phyloP scores from a whole-genome alignment of 37 sponge, comb jelly and placozoan species.

The Halichondria panicea region DNA sequence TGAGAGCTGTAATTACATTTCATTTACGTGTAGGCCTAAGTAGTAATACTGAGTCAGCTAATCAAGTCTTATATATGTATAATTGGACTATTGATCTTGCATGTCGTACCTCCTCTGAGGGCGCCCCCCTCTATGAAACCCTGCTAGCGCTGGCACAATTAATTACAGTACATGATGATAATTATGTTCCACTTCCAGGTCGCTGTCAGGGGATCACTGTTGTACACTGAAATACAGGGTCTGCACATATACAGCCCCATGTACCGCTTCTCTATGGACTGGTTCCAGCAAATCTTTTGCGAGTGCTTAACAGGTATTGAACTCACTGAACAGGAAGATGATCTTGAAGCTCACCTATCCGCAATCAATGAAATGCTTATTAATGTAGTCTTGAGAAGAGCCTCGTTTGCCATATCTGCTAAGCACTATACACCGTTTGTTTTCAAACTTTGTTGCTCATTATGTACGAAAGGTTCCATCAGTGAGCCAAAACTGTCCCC shows the following conservation, averaged over 20 bases:
- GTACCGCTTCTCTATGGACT: slow-evolving; percentile 58
- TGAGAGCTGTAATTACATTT: too few species aligned
- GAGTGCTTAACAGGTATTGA: slow-evolving; percentile 22
- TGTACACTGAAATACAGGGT: slow-evolving; percentile 39
- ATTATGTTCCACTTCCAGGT: slow-evolving; percentile 43
- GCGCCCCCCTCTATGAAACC: too few species aligned
- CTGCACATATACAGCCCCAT: slow-evolving; percentile 36
- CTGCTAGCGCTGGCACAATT: too few species aligned
- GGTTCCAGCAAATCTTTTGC: slow-evolving; percentile 50
- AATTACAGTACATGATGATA: too few species aligned
- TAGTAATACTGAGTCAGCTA: background rate
- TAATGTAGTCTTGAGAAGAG: background rate
- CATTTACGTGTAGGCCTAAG: too few species aligned
- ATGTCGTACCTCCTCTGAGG: too few species aligned
- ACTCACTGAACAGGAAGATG: background rate
- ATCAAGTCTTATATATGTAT: too few species aligned
- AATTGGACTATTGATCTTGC: too few species aligned
- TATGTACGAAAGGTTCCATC: too few species aligned
- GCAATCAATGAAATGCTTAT: slow-evolving; percentile 2
- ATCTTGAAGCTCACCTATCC: background rate
- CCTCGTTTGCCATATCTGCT: slow-evolving; percentile 16
- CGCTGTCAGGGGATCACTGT: slow-evolving; percentile 59
- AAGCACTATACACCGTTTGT: slow-evolving; percentile 27
- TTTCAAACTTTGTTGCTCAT: slow-evolving; percentile 25
- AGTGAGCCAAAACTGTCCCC: too few species aligned